A percentile compares a stretch with the other conserved stretches of the same genome.
phyloP scores from a whole-genome alignment of 1,140 invertebrate species.

The Drosophila simulans region DNA sequence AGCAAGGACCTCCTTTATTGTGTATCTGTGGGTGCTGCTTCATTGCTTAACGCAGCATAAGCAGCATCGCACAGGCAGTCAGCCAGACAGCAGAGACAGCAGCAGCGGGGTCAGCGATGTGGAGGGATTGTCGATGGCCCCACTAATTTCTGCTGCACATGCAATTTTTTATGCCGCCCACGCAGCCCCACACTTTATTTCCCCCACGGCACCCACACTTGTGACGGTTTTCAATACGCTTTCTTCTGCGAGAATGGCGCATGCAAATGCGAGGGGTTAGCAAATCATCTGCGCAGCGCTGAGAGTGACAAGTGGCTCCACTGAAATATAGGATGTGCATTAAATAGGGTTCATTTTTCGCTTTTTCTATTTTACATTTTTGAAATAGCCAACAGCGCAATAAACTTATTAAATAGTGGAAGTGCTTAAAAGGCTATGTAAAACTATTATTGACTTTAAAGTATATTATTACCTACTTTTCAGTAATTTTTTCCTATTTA shows the following conservation, averaged over 20 bases:
- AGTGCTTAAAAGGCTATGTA: too few species aligned
- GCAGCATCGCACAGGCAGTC: conserved; percentile 49
- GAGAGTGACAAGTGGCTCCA: conserved; percentile 23
- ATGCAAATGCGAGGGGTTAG: conserved; percentile 40
- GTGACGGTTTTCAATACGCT: conserved; percentile 70
- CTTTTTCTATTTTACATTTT: neutral
- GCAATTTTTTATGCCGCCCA: conserved; percentile 55
- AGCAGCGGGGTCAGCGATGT: neutral
- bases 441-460: neutral
- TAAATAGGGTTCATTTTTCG: neutral
- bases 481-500: neutral
- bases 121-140: conserved; percentile 36
- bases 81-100: conserved; percentile 27
- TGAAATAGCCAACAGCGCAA: too few species aligned
- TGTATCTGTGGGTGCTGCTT: conserved; percentile 42
- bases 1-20: conserved; percentile 8
- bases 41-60: conserved; percentile 80
- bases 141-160: conserved; percentile 79
- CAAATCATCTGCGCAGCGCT: conserved; percentile 27
- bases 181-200: conserved; percentile 13
- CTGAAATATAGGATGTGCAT: neutral
- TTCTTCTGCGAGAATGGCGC: conserved; percentile 31
- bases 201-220: conserved; percentile 14
- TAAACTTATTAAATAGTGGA: too few species aligned
- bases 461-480: neutral